These are phyloP conservation scores for Daboia siamensis DNA, from an alignment of 2,113 vertebrate species.

Conservation along the genomic window DNA sequence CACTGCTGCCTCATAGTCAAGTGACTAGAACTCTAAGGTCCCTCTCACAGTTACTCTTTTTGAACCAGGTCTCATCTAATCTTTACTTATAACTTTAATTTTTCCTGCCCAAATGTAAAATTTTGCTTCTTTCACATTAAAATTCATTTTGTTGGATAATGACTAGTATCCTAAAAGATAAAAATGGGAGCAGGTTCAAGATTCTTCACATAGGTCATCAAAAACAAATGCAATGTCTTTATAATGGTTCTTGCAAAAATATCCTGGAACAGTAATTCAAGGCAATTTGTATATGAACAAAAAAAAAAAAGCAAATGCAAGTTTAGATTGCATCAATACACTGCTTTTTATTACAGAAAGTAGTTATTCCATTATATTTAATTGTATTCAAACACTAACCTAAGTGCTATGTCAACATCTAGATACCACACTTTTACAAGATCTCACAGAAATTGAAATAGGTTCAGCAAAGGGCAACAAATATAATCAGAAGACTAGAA, in stretches of 20 bases:
- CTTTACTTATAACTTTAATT: no score
- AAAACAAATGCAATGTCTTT: neutral
- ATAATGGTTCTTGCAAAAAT: neutral
- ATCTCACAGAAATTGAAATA: neutral
- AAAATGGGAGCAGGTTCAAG: neutral
- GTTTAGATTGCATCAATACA: neutral
- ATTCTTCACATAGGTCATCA: neutral
- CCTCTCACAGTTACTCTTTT: no score
- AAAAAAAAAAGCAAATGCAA: neutral
- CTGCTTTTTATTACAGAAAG: neutral
- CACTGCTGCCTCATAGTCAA: no score
- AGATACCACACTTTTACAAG: neutral
- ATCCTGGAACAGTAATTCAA: neutral
- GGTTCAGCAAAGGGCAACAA: neutral
- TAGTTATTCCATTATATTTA: neutral
- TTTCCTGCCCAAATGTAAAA: no score
- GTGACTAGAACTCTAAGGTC: no score
- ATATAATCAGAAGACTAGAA: neutral
- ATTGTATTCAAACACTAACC: neutral
- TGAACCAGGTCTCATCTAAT: no score
- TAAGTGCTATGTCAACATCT: neutral
- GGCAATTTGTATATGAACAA: neutral
- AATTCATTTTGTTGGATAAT: neutral
- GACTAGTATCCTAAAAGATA: neutral
- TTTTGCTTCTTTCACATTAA: no score